Conservation (phyloP, 2,113 vertebrate genomes). For the Megaptera novaeangliae region DNA sequence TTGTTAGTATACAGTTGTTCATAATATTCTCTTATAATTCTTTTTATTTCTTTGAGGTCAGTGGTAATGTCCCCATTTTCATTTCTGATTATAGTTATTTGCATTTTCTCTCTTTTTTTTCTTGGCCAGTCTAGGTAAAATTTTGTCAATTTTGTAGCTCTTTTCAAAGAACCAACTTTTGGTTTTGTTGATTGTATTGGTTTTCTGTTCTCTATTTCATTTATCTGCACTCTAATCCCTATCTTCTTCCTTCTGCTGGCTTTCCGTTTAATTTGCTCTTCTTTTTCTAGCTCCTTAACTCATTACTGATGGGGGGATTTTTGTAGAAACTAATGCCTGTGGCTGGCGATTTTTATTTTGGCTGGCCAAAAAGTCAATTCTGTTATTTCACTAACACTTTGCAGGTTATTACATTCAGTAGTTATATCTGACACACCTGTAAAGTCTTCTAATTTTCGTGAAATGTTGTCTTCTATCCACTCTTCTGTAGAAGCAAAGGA, state of each 20-base stretch:
- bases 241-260: not conserved
- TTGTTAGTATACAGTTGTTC: not conserved
- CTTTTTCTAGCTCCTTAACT: not conserved
- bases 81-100: conserved; percentile 20
- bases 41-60: conserved; percentile 19
- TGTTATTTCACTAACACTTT: too few species aligned
- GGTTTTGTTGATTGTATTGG: conserved; percentile 20
- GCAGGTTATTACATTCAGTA: too few species aligned
- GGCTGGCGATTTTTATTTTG: too few species aligned
- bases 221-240: not conserved
- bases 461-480: too few species aligned
- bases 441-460: too few species aligned
- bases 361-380: too few species aligned
- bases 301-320: too few species aligned
- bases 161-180: not conserved
- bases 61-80: not conserved
- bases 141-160: conserved; percentile 1
- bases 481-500: too few species aligned
- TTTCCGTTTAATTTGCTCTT: not conserved
- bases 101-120: not conserved
- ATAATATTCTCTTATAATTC: conserved; percentile 6
- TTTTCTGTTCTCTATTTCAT: conserved; percentile 10
- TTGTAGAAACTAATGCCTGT: too few species aligned
- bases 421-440: too few species aligned
- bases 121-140: not conserved